These are phyloP conservation scores for Noctilio leporinus DNA, from an alignment of 2,113 vertebrate species.

Conservation along the genomic window DNA sequence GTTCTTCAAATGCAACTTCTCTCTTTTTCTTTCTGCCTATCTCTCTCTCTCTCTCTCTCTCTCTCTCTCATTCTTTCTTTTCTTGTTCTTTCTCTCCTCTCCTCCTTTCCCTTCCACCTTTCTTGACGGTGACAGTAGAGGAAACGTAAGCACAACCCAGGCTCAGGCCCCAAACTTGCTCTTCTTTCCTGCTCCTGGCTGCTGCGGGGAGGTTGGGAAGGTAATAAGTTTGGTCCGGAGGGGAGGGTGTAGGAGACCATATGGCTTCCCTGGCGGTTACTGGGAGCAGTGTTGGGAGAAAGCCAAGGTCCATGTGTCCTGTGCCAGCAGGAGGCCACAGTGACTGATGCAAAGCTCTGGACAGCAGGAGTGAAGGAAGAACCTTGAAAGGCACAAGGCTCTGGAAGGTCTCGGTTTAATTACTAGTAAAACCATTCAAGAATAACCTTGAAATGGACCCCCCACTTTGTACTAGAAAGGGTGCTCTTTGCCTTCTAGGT, in stretches of 20 bases:
- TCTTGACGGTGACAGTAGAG: neutral
- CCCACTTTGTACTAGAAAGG: neutral
- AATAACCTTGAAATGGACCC: neutral
- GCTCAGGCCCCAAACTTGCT: neutral
- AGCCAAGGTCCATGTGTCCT: neutral
- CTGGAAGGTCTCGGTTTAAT: neutral
- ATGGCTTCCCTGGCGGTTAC: neutral
- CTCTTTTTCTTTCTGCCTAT: neutral
- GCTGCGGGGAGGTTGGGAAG: neutral
- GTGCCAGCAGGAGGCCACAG: neutral
- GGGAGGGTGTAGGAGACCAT: neutral
- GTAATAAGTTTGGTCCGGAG: neutral
- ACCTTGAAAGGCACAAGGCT: neutral
- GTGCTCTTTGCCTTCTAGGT: neutral
- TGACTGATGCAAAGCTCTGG: neutral
- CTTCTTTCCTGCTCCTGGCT: neutral
- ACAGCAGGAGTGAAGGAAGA: neutral
- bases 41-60: too few relatives aligned
- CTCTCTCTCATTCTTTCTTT: neutral
- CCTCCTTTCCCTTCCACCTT: neutral
- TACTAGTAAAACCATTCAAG: neutral
- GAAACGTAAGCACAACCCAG: neutral
- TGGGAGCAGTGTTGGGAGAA: neutral
- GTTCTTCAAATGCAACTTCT: slow-evolving; percentile 66
- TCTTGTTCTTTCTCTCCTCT: neutral